phyloP scores from a whole-genome alignment of 2,797 vertebrate species.

The Microctenopoma lineatum region DNA sequence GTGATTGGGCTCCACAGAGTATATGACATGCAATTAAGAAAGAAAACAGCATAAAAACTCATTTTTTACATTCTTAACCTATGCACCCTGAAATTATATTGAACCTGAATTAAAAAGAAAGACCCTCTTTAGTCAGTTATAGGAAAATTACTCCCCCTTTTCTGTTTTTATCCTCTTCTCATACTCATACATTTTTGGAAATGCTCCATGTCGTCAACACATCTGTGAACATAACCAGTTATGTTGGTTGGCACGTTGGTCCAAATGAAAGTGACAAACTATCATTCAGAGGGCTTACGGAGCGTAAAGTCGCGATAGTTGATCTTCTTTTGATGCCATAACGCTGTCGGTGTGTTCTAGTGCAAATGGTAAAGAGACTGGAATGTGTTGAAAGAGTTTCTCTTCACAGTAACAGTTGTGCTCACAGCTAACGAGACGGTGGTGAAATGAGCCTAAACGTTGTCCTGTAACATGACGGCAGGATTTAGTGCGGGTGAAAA shows the following conservation, averaged over 20 bases:
- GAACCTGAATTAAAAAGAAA: constrained; percentile 66
- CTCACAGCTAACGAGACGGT: constrained; percentile 5
- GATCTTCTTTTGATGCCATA: constrained; percentile 38
- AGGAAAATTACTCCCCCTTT: constrained; percentile 3
- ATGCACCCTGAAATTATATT: constrained; percentile 67
- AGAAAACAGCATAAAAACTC: constrained; percentile 56
- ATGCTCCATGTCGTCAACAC: constrained; percentile 25
- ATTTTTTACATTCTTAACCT: constrained; percentile 76
- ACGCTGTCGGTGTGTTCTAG: constrained; percentile 47
- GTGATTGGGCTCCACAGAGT: constrained; percentile 80
- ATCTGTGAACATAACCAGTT: not conserved
- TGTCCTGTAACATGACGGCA: constrained; percentile 38
- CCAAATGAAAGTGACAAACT: constrained; percentile 37
- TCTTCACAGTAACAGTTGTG: constrained; percentile 39
- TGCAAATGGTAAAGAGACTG: constrained; percentile 70
- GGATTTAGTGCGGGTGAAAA: constrained; percentile 42
- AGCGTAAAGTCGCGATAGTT: not conserved
- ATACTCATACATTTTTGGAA: not conserved
- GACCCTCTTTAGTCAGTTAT: constrained; percentile 28
- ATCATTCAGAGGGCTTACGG: constrained; percentile 3
- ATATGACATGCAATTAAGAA: constrained; percentile 82
- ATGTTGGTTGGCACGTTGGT: constrained; percentile 5
- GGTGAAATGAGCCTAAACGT: not conserved
- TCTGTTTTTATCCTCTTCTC: not conserved
- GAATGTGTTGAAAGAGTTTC: constrained; percentile 68